Evolutionary conservation across 2,888 invertebrate species (phyloP).

Genomic region (Apocheima hispidaria): DNA sequence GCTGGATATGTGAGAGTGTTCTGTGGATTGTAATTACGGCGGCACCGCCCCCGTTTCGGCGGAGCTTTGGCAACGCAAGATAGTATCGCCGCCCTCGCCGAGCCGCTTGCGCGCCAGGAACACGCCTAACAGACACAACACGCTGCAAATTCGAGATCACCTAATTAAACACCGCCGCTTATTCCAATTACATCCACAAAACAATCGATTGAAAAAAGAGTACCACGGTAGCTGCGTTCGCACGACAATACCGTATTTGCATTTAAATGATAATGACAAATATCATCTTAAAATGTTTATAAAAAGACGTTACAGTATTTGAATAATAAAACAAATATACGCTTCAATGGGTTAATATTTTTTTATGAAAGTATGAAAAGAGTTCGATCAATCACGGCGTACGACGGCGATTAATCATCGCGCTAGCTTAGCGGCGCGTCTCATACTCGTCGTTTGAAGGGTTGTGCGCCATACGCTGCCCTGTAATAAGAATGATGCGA

Average conservation of each 20-base stretch:
- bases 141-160: constrained; percentile 68
- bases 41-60: constrained; percentile 73
- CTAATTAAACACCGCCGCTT: constrained; percentile 68
- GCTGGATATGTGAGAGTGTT: constrained; percentile 60
- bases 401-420: constrained; percentile 78
- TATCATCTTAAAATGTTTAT: constrained; percentile 73
- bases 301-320: constrained; percentile 59
- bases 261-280: constrained; percentile 73
- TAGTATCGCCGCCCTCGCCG: constrained; percentile 66
- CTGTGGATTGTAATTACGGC: constrained; percentile 75
- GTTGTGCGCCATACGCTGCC: constrained; percentile 48
- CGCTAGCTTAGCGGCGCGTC: constrained; percentile 54
- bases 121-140: constrained; percentile 47
- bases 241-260: constrained; percentile 65
- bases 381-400: constrained; percentile 75
- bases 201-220: constrained; percentile 50
- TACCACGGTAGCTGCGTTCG: constrained; percentile 57
- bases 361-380: constrained; percentile 57
- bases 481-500: constrained; percentile 38
- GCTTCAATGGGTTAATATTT: constrained; percentile 37
- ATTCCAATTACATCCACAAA: constrained; percentile 39
- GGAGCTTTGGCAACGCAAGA: constrained; percentile 65
- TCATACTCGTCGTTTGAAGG: constrained; percentile 57
- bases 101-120: constrained; percentile 60
- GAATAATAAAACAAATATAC: constrained; percentile 63